Base-by-base conservation (phyloP, 1,140 invertebrate genomes). In the Drosophila bifasciata region DNA sequence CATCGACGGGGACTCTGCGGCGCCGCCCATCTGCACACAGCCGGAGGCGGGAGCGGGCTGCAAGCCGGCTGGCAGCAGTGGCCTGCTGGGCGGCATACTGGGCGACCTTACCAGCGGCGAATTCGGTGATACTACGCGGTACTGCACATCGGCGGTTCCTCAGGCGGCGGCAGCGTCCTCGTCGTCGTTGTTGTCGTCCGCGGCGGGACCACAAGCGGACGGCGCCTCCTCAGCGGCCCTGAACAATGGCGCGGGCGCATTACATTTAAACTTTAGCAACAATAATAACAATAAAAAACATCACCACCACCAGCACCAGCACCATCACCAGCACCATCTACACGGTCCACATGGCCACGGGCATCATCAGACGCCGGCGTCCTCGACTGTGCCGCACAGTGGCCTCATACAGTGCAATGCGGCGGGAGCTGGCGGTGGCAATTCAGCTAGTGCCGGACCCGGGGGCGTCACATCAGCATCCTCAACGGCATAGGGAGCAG, bases 211-310 rank as follows among this genome's bases (percentile, higher is more conserved):
- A 8, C 67, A 28, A 43, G 62, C 39, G 15, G 36, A 40, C 17
- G 43, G 45, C 5, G n/a, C 48, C 9, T 32, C 49, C 15, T 39
- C 74, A 55, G 66, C 71, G 32, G 43, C 72, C 39, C 57, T 70
- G 46, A 86, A 86, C 71, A 79, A 76, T 55, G 86, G 71, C 72
- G 80, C 75, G 36, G 80, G 84, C 73, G 78, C 89, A 77, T 63
- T 90, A 86, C 78, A 88, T 76, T 81, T 90, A 79, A 89, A 91
- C 71, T 90, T 89, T 81, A 90, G 83, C 74, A 90, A 90, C 76
- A 90, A 91, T 79, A 88, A 88, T 78, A 88, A 86, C 74, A 86
- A 88, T 74, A 89, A 90, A 58, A 89, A 89, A 11, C 32, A 36
- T 70, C 80, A 89, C 45, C 77, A 81, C 52, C 80, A 85, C 67